Evolutionary conservation across 2,888 invertebrate genomes (phyloP).

Genomic region (Eupithecia dodoneata): DNA sequence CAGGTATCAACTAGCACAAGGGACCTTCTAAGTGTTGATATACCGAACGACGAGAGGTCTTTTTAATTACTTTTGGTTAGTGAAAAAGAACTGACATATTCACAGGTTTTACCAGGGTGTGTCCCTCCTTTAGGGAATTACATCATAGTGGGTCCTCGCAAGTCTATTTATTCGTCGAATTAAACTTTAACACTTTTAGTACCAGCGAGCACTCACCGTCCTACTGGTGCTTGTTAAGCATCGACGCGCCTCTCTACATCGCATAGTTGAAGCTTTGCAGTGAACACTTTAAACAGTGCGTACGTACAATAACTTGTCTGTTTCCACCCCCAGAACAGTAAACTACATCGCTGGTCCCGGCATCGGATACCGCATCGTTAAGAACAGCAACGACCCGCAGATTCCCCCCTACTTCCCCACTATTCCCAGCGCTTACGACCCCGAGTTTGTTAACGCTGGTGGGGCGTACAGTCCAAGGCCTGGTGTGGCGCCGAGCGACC

Average conservation of each 20-base stretch:
- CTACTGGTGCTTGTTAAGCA: too few relatives aligned
- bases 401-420: constrained; percentile 85
- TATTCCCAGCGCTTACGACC: constrained; percentile 83
- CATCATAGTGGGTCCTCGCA: not conserved
- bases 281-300: too few relatives aligned
- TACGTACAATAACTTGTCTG: not conserved
- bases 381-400: constrained; percentile 88
- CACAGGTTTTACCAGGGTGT: too few relatives aligned
- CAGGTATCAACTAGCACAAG: too few relatives aligned
- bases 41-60: not conserved
- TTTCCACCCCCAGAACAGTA: constrained; percentile 81
- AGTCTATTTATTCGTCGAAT: not conserved
- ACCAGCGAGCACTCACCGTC: too few relatives aligned
- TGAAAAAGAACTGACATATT: not conserved
- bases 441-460: constrained; percentile 73
- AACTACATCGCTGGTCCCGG: constrained; percentile 92
- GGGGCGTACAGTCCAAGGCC: constrained; percentile 49
- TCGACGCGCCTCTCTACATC: too few relatives aligned
- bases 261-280: too few relatives aligned
- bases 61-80: not conserved
- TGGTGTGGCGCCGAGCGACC: constrained; percentile 55
- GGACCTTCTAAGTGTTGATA: not conserved
- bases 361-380: constrained; percentile 89
- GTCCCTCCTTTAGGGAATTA: too few relatives aligned
- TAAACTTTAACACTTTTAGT: too few relatives aligned